Evolutionary conservation across 1,140 invertebrate species (phyloP).

Genomic region (Drosophila subobscura): DNA sequence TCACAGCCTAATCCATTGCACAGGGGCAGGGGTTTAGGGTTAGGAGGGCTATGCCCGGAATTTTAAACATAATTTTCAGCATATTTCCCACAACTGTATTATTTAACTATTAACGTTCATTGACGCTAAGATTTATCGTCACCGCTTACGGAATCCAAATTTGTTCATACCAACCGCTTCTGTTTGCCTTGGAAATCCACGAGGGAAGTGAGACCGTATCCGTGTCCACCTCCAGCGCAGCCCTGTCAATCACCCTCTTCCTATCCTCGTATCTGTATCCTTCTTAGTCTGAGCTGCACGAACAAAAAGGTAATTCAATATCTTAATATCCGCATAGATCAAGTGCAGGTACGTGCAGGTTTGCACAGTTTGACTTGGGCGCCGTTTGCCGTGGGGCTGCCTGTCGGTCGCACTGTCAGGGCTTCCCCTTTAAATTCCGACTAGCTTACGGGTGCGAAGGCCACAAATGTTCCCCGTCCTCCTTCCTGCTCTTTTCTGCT

Average conservation of each 20-base stretch:
- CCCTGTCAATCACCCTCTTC: background rate
- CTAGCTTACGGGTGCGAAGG: constrained; percentile 6
- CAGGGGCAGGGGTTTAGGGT: constrained; percentile 19
- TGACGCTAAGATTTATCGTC: constrained; percentile 70
- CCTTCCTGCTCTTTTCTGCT: too few species aligned
- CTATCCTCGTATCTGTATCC: constrained; percentile 3
- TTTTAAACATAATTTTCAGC: constrained; percentile 79
- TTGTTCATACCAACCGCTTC: constrained; percentile 55
- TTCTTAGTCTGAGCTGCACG: constrained; percentile 63
- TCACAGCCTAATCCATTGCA: constrained; percentile 59
- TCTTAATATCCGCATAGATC: constrained; percentile 82
- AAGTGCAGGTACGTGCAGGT: constrained; percentile 81
- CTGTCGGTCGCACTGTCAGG: constrained; percentile 43
- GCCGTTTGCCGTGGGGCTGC: constrained; percentile 65
- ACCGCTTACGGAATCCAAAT: constrained; percentile 40
- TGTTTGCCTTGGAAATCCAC: constrained; percentile 12
- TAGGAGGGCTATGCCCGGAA: constrained; percentile 63
- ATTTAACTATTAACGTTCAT: constrained; percentile 82
- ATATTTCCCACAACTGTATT: constrained; percentile 76
- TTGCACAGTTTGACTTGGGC: constrained; percentile 77
- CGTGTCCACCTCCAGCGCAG: constrained; percentile 7
- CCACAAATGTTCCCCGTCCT: too few species aligned
- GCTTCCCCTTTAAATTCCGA: constrained; percentile 51
- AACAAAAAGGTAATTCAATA: constrained; percentile 81
- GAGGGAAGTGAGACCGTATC: constrained; percentile 37